Conservation (phyloP, 2,797 vertebrate species). For the Hypotaenidia okinawae region DNA sequence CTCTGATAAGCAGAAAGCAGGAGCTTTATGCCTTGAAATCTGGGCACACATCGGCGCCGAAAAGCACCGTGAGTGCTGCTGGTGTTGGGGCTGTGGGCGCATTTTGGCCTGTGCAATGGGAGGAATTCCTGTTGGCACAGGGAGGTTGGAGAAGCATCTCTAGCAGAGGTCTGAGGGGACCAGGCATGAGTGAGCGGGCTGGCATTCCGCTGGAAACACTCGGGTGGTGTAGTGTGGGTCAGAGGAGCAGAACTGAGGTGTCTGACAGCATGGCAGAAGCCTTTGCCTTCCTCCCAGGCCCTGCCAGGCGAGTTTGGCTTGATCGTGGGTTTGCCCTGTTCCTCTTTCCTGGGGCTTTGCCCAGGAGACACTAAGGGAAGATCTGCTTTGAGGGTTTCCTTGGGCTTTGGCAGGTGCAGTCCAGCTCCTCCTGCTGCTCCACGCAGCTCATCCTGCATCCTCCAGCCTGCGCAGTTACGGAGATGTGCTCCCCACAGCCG, state of each 20-base stretch:
- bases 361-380: not conserved
- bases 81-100: accelerated
- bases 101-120: accelerated
- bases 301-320: not conserved
- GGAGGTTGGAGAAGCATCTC: no score
- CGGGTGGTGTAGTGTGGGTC: not conserved
- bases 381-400: not conserved
- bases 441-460: not conserved
- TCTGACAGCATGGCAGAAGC: not conserved
- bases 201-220: not conserved
- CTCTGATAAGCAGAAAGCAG: not conserved
- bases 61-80: not conserved
- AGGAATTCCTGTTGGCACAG: not conserved
- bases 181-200: not conserved
- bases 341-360: not conserved
- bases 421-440: not conserved
- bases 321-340: not conserved
- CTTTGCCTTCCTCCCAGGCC: no score
- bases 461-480: accelerated
- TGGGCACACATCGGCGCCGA: no score
- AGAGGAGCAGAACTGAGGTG: not conserved
- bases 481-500: not conserved
- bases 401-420: not conserved
- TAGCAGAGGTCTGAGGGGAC: not conserved
- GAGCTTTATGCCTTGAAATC: not conserved